Base-by-base conservation (phyloP, 1,140 invertebrate species). In the Hirudo medicinalis region DNA sequence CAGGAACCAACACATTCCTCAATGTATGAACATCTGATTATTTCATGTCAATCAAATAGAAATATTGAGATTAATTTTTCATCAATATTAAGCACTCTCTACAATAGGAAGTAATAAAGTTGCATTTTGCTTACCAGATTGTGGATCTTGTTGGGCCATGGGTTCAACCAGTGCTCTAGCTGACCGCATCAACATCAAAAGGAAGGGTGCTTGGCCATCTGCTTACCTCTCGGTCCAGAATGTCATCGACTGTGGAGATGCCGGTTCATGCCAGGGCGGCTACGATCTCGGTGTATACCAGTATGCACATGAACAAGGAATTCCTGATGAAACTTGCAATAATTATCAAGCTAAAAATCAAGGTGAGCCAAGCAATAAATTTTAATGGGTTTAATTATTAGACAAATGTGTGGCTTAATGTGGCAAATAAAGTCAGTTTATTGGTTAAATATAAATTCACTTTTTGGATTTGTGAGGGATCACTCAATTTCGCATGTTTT, bases 111-210 rank as follows among this genome's bases (percentile, higher is more conserved):
- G 55, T 72, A n/a, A 43, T 54, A 70, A 49, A 5, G 22, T 27
- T 71, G 25, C 9, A 54, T 55, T 75, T 69, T 36, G 63, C 69
- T 70, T 69, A 76, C 27, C 71, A 85, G 83, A 85, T 72, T 85
- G 84, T 78, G 84, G 84, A 22, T 85, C 84, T 4, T 85, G 84
- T 72, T 85, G 84, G 84, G 84, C 82, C 11, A 81, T 83, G 78
- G 83, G 82, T 40, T 78, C 79, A 8, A 83, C 81, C 25, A 82
- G 81, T 77, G 79, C 84, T 1, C 43, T 85, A 63, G 84, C 84
- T 63, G 84, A 85, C 75, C 75, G 84, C 69, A 83, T 85, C 72
- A 85, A 85, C 76, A 85, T 85, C 72, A 78, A 79, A 71, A 74
- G 84, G 55, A 81, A 80, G 68, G 81, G 77, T 29, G 79, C 77